Evolutionary conservation across 1,140 invertebrate genomes (phyloP).

Genomic region (Eciton burchellii): DNA sequence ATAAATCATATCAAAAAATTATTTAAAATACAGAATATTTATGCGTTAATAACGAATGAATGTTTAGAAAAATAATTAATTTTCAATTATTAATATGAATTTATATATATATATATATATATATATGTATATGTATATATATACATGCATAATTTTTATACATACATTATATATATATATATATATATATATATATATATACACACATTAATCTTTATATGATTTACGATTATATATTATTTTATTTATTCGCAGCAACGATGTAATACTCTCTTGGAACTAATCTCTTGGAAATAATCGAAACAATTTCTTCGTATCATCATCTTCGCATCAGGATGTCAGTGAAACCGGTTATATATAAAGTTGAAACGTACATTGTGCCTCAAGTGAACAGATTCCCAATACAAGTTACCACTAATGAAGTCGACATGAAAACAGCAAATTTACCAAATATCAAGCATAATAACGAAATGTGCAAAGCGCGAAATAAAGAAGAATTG

Average conservation of each 20-base stretch:
- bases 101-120: background rate
- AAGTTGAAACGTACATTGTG: conserved; percentile 80
- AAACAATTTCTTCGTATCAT: background rate
- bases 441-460: background rate
- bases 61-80: background rate
- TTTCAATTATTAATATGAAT: background rate
- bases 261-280: background rate
- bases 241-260: conserved; percentile 21
- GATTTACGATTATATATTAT: conserved; percentile 1
- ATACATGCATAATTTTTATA: background rate
- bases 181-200: too few relatives aligned
- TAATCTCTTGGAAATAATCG: background rate
- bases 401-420: background rate
- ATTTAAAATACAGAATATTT: too few relatives aligned
- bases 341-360: conserved; percentile 69
- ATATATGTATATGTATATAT: too few relatives aligned
- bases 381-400: conserved; percentile 65
- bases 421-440: background rate
- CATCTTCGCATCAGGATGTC: background rate
- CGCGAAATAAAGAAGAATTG: background rate
- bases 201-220: too few relatives aligned
- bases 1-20: too few relatives aligned
- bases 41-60: too few relatives aligned
- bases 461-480: conserved; percentile 16
- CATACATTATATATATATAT: too few relatives aligned